Conservation (phyloP, 2,888 invertebrate species). For the Hydroisotoma schaefferi region DNA sequence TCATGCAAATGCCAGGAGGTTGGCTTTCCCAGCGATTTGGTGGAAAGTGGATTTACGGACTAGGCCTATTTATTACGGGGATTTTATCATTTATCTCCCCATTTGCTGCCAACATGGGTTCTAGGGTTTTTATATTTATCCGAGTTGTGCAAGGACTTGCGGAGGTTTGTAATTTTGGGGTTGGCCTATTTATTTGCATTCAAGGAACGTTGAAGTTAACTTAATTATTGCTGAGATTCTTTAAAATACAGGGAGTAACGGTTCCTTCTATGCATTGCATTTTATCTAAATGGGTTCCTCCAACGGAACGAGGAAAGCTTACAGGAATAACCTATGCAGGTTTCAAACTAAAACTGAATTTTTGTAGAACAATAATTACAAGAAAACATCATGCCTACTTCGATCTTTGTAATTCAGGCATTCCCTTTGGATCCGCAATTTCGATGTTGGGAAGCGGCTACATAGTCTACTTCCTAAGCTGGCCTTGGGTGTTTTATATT, state of each 20-base stretch:
- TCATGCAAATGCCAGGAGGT: conserved; percentile 40
- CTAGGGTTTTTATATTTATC: conserved; percentile 21
- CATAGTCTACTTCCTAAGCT: conserved; percentile 76
- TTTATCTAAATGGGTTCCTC: conserved; percentile 88
- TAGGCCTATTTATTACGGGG: conserved; percentile 38
- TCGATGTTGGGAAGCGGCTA: conserved; percentile 79
- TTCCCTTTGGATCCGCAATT: conserved; percentile 85
- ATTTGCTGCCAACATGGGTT: conserved; percentile 27
- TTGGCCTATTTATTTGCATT: no score
- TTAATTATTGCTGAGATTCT: not conserved
- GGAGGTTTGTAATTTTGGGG: conserved; percentile 27
- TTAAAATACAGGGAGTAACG: conserved; percentile 13
- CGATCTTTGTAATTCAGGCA: no score
- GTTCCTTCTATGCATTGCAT: conserved; percentile 75
- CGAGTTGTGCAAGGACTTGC: conserved; percentile 45
- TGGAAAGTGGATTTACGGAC: conserved; percentile 43
- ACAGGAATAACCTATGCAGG: conserved; percentile 81
- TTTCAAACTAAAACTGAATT: no score
- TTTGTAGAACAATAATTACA: no score
- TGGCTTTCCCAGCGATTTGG: conserved; percentile 34
- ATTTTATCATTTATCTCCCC: conserved; percentile 40
- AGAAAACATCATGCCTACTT: no score
- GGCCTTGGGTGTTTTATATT: conserved; percentile 84
- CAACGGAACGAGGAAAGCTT: conserved; percentile 81
- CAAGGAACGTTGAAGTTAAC: no score